phyloP scores from a whole-genome alignment of 2,888 invertebrate genomes.

The Tiliacea aurago region DNA sequence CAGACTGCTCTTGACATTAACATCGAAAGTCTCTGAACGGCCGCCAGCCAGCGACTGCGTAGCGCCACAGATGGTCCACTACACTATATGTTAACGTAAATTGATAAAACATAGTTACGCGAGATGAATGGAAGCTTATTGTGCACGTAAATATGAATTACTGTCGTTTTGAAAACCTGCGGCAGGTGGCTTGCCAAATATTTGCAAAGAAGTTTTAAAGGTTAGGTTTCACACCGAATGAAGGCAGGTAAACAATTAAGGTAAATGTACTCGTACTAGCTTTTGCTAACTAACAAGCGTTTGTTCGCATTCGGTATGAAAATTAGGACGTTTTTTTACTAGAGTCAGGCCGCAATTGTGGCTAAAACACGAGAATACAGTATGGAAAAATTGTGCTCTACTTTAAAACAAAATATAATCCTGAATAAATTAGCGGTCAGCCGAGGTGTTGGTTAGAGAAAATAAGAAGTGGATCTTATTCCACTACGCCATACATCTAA shows the following conservation, averaged over 20 bases:
- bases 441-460: constrained; percentile 8
- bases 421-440: constrained; percentile 34
- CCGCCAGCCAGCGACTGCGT: constrained; percentile 59
- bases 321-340: constrained; percentile 24
- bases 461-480: constrained; percentile 32
- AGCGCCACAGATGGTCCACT: constrained; percentile 64
- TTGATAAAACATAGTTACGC: constrained; percentile 64
- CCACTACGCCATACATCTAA: constrained; percentile 16
- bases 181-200: constrained; percentile 15
- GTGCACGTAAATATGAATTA: constrained; percentile 36
- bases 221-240: constrained; percentile 19
- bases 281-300: constrained; percentile 19
- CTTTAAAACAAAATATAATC: constrained; percentile 28
- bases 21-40: constrained; percentile 57
- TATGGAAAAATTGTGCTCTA: not conserved
- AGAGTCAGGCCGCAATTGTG: constrained; percentile 16
- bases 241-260: constrained; percentile 12
- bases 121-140: constrained; percentile 40
- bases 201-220: constrained; percentile 15
- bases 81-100: constrained; percentile 52
- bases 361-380: constrained; percentile 11
- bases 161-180: constrained; percentile 40
- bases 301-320: constrained; percentile 17
- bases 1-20: constrained; percentile 71
- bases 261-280: constrained; percentile 15